phyloP scores from a whole-genome alignment of 2,888 invertebrate genomes.

The Anthophora plumipes region DNA sequence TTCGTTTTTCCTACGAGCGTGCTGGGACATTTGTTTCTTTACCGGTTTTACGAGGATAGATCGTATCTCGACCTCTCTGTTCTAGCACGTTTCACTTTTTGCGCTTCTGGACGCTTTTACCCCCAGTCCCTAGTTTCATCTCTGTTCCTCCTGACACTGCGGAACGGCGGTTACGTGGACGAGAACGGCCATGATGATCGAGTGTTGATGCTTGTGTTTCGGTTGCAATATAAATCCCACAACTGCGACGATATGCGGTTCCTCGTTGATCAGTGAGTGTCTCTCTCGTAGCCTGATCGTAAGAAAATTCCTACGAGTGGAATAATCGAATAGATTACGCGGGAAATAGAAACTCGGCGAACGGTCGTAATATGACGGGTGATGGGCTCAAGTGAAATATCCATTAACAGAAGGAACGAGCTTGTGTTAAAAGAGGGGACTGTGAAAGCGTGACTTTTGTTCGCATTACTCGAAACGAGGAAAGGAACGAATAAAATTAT shows the following conservation, averaged over 20 bases:
- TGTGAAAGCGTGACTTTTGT: conserved; percentile 73
- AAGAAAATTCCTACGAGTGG: conserved; percentile 15
- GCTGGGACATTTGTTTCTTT: conserved; percentile 6
- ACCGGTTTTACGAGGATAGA: conserved; percentile 3
- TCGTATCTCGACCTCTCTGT: conserved; percentile 29
- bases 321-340: conserved; percentile 37
- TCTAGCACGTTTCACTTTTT: conserved; percentile 50
- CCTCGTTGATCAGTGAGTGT: background rate
- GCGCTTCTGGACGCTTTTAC: background rate
- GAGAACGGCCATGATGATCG: background rate
- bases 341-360: conserved; percentile 61
- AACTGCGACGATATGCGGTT: conserved; percentile 3
- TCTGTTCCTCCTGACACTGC: background rate
- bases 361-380: conserved; percentile 19
- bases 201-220: conserved; percentile 3
- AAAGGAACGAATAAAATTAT: conserved; percentile 65
- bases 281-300: conserved; percentile 8
- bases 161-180: background rate
- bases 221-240: background rate
- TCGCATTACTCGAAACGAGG: conserved; percentile 68
- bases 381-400: conserved; percentile 42
- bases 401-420: conserved; percentile 63
- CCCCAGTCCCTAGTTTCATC: background rate
- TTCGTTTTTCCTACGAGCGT: background rate
- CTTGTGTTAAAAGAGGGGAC: conserved; percentile 44